Conservation (phyloP, 1,140 invertebrate genomes). For the Doryteuthis pealeii region DNA sequence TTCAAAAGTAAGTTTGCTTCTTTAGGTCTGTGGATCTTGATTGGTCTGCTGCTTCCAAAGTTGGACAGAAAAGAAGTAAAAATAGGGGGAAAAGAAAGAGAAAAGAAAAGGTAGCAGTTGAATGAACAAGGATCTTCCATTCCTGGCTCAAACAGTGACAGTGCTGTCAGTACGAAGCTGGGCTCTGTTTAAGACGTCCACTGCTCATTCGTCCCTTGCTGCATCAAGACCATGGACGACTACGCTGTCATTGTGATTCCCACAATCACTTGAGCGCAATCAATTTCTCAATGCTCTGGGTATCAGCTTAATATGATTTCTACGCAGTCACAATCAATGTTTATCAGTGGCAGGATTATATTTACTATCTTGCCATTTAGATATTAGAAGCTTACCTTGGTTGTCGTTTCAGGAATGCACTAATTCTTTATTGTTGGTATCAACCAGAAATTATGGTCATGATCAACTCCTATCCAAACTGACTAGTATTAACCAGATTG, state of each 20-base stretch:
- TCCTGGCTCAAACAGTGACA: neutral
- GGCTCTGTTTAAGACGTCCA: neutral
- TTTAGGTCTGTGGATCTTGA: neutral
- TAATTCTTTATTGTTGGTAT: conserved; percentile 10
- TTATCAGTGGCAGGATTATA: conserved; percentile 7
- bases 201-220: conserved; percentile 5
- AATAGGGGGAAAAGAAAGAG: too few relatives aligned
- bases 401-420: conserved; percentile 6
- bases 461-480: neutral
- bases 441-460: conserved; percentile 6
- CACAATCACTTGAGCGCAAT: neutral
- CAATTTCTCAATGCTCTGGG: conserved; percentile 7
- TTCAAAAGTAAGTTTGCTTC: neutral
- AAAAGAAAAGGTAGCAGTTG: too few relatives aligned
- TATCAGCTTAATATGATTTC: conserved; percentile 11
- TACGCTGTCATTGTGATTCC: conserved; percentile 5
- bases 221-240: conserved; percentile 1
- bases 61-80: neutral
- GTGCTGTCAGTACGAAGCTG: neutral
- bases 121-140: neutral
- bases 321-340: conserved; percentile 8
- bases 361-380: conserved; percentile 9
- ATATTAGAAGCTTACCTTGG: conserved; percentile 4
- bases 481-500: conserved; percentile 3
- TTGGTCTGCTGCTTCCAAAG: neutral